Evolutionary conservation across 1,140 invertebrate species (phyloP).

Genomic region (Hyles euphorbiae): DNA sequence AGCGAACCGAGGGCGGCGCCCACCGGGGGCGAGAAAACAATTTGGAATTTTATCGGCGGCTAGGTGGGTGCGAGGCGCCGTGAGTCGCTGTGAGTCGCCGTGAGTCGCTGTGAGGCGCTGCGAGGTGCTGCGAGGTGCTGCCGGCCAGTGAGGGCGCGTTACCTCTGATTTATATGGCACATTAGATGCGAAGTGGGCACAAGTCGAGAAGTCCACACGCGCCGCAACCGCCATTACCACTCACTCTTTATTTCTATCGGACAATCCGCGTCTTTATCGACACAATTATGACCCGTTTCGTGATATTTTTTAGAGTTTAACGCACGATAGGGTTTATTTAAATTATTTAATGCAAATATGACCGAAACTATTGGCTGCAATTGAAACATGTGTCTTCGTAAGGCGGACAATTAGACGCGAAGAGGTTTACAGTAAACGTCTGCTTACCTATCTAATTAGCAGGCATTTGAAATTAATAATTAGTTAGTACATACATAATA

Average conservation of each 20-base stretch:
- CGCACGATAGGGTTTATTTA: too few relatives aligned
- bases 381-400: too few relatives aligned
- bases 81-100: background rate
- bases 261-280: background rate
- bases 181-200: slow-evolving; percentile 50
- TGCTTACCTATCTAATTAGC: too few relatives aligned
- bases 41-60: slow-evolving; percentile 69
- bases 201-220: slow-evolving; percentile 53
- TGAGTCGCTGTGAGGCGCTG: slow-evolving; percentile 4
- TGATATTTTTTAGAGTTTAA: too few relatives aligned
- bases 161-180: slow-evolving; percentile 65
- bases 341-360: too few relatives aligned
- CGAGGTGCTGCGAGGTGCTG: background rate
- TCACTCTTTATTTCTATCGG: slow-evolving; percentile 5
- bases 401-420: too few relatives aligned
- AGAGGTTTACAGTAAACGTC: too few relatives aligned
- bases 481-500: too few relatives aligned
- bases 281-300: too few relatives aligned
- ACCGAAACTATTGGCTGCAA: too few relatives aligned
- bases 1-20: slow-evolving; percentile 68
- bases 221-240: slow-evolving; percentile 27
- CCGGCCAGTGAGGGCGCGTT: slow-evolving; percentile 43
- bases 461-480: too few relatives aligned
- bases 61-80: slow-evolving; percentile 32
- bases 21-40: slow-evolving; percentile 70